Percentiles rank a stretch among this genome's conserved stretches.
Conservation (phyloP, 1,140 invertebrate genomes). For the Caenorhabditis inopinata region DNA sequence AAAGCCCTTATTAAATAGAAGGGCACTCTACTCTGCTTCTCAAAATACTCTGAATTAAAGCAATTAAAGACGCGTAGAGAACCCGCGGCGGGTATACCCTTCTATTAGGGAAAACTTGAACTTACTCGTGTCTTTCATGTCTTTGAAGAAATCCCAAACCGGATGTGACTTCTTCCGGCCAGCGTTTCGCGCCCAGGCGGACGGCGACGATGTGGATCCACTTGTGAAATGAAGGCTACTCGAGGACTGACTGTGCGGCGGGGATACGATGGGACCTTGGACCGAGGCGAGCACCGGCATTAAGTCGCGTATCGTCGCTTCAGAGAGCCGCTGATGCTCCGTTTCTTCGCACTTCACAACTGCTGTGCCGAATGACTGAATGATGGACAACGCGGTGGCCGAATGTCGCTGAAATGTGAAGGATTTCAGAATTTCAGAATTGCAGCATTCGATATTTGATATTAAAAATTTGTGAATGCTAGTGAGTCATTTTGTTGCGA, state of each 20-base stretch:
- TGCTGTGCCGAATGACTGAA: slow-evolving; percentile 1
- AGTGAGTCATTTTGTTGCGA: not conserved
- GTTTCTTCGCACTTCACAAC: not conserved
- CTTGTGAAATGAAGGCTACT: not conserved
- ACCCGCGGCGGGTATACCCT: too few relatives aligned
- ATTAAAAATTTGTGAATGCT: not conserved
- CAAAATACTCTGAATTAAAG: too few relatives aligned
- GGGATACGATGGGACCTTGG: not conserved
- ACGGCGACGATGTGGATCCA: slow-evolving; percentile 1
- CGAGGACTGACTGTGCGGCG: not conserved
- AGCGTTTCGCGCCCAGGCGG: slow-evolving; percentile 51
- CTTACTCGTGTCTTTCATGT: slow-evolving; percentile 56
- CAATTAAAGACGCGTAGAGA: not conserved
- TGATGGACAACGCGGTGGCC: not conserved
- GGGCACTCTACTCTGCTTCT: too few relatives aligned
- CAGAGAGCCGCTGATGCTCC: not conserved
- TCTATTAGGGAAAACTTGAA: not conserved
- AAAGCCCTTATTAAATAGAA: too few relatives aligned
- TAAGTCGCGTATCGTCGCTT: slow-evolving; percentile 1
- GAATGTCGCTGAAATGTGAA: slow-evolving; percentile 17
- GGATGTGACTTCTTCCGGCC: slow-evolving; percentile 59
- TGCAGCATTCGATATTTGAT: not conserved
- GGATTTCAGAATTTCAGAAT: too few relatives aligned
- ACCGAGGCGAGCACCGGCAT: not conserved
- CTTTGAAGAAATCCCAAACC: slow-evolving; percentile 56